A percentile compares a stretch with the other conserved stretches of the same genome.
Conservation (phyloP, 2,797 vertebrate species). For the Manis crassicaudata region DNA sequence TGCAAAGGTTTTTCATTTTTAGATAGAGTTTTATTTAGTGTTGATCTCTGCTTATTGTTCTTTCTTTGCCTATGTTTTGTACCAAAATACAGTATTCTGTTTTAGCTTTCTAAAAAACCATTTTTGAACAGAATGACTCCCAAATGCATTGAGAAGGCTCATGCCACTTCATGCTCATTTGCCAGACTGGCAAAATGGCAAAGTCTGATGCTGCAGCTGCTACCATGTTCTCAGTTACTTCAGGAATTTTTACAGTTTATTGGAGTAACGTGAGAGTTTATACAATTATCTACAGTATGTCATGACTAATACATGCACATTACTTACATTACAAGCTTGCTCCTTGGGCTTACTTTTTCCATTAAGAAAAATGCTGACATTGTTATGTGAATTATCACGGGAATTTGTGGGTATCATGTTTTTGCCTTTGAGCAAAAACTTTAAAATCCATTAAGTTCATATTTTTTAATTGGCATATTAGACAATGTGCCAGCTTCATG, state of each 20-base stretch:
- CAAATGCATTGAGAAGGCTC: neutral
- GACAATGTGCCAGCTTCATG: slow-evolving; percentile 39
- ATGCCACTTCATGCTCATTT: neutral
- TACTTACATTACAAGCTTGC: slow-evolving; percentile 53
- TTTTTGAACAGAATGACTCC: slow-evolving; percentile 47
- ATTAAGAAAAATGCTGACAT: slow-evolving; percentile 52
- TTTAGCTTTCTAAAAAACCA: neutral
- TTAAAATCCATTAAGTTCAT: slow-evolving; percentile 10
- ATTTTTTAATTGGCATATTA: slow-evolving; percentile 50
- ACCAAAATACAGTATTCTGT: neutral
- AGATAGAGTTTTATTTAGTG: slow-evolving; percentile 32
- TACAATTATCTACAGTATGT: slow-evolving; percentile 68
- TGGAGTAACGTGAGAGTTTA: slow-evolving; percentile 40
- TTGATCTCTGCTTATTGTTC: neutral
- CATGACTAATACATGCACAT: slow-evolving; percentile 62
- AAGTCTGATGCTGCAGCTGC: slow-evolving; percentile 34
- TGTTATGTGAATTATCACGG: slow-evolving; percentile 50
- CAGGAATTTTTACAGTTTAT: slow-evolving; percentile 64
- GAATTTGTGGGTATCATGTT: neutral
- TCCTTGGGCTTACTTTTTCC: slow-evolving; percentile 46
- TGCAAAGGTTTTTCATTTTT: slow-evolving; percentile 49
- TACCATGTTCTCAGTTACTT: slow-evolving; percentile 67
- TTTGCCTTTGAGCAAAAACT: slow-evolving; percentile 43
- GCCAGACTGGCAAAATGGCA: neutral
- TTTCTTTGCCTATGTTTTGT: neutral